Base-by-base conservation (phyloP, 1,140 invertebrate genomes). In the Ceratina australensis region DNA sequence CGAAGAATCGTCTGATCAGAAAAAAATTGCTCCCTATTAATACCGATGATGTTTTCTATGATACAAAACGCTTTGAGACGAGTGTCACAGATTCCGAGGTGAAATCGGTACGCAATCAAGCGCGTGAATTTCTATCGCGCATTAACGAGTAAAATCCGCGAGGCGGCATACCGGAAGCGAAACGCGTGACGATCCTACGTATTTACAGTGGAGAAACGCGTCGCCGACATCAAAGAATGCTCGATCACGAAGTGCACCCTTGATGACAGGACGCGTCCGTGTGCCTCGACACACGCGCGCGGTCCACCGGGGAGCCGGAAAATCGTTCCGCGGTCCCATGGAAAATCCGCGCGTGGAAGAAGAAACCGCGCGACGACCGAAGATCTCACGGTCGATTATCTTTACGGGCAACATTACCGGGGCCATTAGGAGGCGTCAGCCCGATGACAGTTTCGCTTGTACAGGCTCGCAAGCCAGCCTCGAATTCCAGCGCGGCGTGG, bases 301-400 rank as follows among this genome's bases (percentile, higher is more conserved):
- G 16, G 16, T 33, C 28, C 52, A 71, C 54, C 68, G 26, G n/a
- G n/a, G 16, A 12, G 59, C 13, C 50, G 72, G 81, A 72, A 84
- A 84, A 84, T 84, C 67, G 24, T 74, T 60, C 26, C 81, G 65
- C 28, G 68, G 72, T 57, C 50, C 68, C 64, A 22, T 64, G 72
- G 79, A 73, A 42, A 78, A 84, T 84, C 42, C 65, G n/a, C 69
- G n/a, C 18, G 59, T 12, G 63, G 65, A 74, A 72, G 60, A 80
- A 74, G n/a, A n/a, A 83, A 61, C 75, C 63, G 49, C 50, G 65
- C 47, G 50, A 54, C 74, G 81, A 84, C 80, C 63, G 85, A 87
- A 87, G 86, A 86, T 89, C 86, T 89, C 82, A 90, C 87, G 84
- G 86, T 90, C 90, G 87, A 91, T 91, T 91, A 90, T 91, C 88